Base-by-base conservation (phyloP, 2,113 vertebrate species). In the Dasyornis broadbenti region DNA sequence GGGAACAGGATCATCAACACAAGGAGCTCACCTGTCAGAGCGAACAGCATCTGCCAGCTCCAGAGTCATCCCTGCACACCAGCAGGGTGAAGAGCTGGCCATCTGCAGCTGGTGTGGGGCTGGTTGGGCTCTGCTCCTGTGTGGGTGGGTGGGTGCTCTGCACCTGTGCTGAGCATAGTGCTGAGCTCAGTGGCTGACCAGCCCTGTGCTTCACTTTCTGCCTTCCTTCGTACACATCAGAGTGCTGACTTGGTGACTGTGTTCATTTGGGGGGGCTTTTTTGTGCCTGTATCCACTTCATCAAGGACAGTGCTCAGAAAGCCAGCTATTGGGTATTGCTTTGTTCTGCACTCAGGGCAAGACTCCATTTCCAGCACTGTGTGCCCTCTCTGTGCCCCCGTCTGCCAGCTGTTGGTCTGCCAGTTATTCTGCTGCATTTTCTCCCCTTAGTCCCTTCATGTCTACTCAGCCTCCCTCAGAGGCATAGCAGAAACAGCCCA, bases 401-500 rank as follows among this genome's bases (percentile, higher is more conserved):
- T 37, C 65, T 82, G 50, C 10, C 3, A 5, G 35, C 15, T 8
- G 3, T 53, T 4, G 1, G 26, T 37, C 44, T 1, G 2, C 18
- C 2, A 0, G 33, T 17, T 45, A 4, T 54, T 77, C 52, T 56
- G 33, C 18, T 75, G 47, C 10, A 9, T 65, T 86, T 86, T 61
- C 35, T 42, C 54, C 1, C 0, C 23, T 72, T 40, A 20, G 21
- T n/a, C 4, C 7, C 22, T 18, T 59, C 2, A 2, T 52, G 15
- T 27, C 59, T 92, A 31, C n/a, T 39, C 27, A 22, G 18, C 15
- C 31, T 53, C 22, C 65, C 28, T 39, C 65, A 59, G 31, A 72
- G 42, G 11, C 20, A 10, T 2, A 7, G 14, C 35, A 65, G 15
- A 22, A 80, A 20, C 14, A 52, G 5, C 24, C 23, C 0, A 0